phyloP scores from a whole-genome alignment of 2,797 vertebrate genomes.

The Chaetophractus vellerosus region DNA sequence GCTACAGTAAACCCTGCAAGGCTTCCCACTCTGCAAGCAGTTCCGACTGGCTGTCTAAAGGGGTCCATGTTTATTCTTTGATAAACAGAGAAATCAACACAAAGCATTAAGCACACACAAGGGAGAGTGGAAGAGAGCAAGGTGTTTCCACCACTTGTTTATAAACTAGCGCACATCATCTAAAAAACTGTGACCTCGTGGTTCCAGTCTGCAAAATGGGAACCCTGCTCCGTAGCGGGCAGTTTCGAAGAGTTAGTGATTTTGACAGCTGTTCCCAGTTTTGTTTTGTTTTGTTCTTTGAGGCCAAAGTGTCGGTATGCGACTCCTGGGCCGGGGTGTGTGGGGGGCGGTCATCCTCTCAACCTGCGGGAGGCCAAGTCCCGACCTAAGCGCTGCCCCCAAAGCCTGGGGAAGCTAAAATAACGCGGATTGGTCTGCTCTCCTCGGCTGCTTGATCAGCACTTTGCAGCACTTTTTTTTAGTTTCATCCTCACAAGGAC shows the following conservation, averaged over 20 bases:
- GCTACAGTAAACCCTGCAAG: background rate
- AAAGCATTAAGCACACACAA: background rate
- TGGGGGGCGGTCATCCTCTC: background rate
- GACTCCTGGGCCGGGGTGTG: background rate
- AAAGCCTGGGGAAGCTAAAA: background rate
- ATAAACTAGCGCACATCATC: too few relatives aligned
- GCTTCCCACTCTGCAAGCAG: background rate
- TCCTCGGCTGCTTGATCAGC: background rate
- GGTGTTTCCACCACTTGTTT: background rate
- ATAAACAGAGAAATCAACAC: background rate
- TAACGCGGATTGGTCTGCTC: background rate
- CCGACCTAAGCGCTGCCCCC: background rate
- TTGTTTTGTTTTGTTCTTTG: too few relatives aligned
- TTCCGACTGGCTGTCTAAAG: background rate
- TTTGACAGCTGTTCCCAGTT: background rate
- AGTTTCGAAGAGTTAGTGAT: background rate
- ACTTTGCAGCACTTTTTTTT: background rate
- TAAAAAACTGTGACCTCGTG: background rate
- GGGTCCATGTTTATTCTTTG: background rate
- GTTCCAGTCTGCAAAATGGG: background rate
- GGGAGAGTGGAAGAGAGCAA: background rate
- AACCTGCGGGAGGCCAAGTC: background rate
- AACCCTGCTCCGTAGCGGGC: background rate
- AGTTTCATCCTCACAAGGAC: background rate
- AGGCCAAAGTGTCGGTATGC: background rate